Evolutionary conservation across 2,113 vertebrate genomes (phyloP).

Genomic region (Mobula hypostoma): DNA sequence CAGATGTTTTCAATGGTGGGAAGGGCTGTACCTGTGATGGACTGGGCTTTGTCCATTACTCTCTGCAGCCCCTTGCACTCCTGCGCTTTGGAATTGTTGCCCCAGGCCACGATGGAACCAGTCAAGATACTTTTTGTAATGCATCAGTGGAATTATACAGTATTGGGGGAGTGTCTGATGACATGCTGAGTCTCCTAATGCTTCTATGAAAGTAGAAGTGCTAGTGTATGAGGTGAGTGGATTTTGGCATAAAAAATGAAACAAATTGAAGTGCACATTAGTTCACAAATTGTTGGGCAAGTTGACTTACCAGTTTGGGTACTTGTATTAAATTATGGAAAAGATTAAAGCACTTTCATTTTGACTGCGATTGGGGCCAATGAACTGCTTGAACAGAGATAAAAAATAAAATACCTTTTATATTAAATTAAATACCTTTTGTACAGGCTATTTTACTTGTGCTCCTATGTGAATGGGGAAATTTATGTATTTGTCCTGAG

Average conservation of each 20-base stretch:
- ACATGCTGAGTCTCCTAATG: too few relatives aligned
- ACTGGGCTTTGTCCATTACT: too few relatives aligned
- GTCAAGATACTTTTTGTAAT: too few relatives aligned
- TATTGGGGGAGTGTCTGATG: too few relatives aligned
- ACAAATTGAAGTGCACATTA: not conserved
- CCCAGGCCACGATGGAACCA: too few relatives aligned
- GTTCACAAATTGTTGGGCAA: not conserved
- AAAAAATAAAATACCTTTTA: not conserved
- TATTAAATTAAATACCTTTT: not conserved
- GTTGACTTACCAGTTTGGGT: not conserved
- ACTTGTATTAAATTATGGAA: not conserved
- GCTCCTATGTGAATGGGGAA: not conserved
- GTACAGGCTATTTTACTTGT: not conserved
- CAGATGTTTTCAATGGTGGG: too few relatives aligned
- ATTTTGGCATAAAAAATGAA: not conserved
- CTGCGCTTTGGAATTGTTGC: too few relatives aligned
- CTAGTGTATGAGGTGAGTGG: too few relatives aligned
- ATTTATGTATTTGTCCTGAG: not conserved
- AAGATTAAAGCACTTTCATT: not conserved
- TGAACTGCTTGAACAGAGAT: not conserved
- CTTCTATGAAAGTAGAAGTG: too few relatives aligned
- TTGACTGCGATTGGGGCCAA: not conserved
- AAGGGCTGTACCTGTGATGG: too few relatives aligned
- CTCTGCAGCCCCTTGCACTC: too few relatives aligned
- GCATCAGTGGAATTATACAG: too few relatives aligned